Evolutionary conservation across 2,888 invertebrate genomes (phyloP), one percentile per base, ranked within the genome.

Genomic region (Anoncus sp.): DNA sequence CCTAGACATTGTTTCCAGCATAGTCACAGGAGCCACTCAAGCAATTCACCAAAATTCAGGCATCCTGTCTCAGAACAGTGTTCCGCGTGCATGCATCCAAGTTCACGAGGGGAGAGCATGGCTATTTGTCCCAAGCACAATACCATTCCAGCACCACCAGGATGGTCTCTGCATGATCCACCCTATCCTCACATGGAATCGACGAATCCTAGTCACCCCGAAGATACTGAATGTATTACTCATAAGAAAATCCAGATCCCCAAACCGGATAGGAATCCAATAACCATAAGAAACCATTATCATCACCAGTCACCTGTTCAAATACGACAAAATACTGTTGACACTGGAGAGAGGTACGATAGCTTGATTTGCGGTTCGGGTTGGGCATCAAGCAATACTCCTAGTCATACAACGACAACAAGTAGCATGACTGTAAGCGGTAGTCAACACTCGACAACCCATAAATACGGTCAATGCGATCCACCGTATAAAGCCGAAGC

Each of bases 401-500:
- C 77, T n/a, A 87, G 84, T 55, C 85, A 84, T 60, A 76, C 82
- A 47, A 83, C 83, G 10, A 81, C 85, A 2, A 79, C 82, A 7
- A 82, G 83, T 20, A 83, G 66, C 67, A 81, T 82, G 6, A 82
- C 84, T 16, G 81, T 82, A 22, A 82, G 83, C 24, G 83, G 82
- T 49, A 81, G 85, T 3, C 86, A 84, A 49, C 84, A 88, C 67
- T 87, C 88, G 0, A 72, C 80, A 4, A 83, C 83, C 22, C 84
- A 85, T 0, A 87, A 86, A 70, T 71, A 62, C 47, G 57, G 59
- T 47, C 47, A 65, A 71, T 57, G 79, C 3, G 88, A 89, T 70
- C 88, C 90, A 0, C 85, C 90, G 79, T 94, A 93, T 87, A 92
- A 93, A 75, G 94, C 94, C 7, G 94, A 94, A 84, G 94, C 94